Evolutionary conservation across 2,113 vertebrate species (phyloP).

Genomic region (Hyaena hyaena): DNA sequence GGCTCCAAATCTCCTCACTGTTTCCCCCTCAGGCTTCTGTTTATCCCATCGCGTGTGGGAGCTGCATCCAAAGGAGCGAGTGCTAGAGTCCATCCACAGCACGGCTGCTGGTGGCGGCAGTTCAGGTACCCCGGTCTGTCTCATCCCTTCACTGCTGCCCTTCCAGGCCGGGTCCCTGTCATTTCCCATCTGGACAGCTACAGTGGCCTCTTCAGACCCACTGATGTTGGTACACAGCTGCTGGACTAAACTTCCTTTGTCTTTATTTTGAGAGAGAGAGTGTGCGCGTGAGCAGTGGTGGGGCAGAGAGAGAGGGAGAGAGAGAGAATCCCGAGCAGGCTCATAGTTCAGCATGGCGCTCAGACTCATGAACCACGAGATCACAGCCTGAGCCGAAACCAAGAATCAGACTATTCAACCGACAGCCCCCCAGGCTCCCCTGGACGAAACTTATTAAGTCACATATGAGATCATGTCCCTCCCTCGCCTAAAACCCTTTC

Average conservation of each 20-base stretch:
- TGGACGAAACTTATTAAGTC: neutral
- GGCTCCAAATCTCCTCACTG: neutral
- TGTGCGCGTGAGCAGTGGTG: too few species aligned
- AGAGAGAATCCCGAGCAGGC: too few species aligned
- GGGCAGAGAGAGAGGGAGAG: too few species aligned
- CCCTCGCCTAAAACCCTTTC: neutral
- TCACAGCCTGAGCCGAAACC: too few species aligned
- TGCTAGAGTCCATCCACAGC: too few species aligned
- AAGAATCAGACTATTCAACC: too few species aligned
- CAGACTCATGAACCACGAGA: too few species aligned
- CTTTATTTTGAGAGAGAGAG: too few species aligned
- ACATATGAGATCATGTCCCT: neutral
- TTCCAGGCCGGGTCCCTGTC: fast-evolving
- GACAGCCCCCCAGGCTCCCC: too few species aligned
- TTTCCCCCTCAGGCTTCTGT: neutral
- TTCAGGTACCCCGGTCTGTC: neutral
- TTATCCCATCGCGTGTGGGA: neutral
- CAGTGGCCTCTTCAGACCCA: neutral
- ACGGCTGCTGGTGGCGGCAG: neutral
- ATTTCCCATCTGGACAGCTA: neutral
- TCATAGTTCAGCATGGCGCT: too few species aligned
- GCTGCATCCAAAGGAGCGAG: neutral
- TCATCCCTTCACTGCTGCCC: neutral
- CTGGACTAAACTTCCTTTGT: neutral
- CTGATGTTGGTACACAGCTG: neutral